Evolutionary conservation across 2,797 vertebrate genomes (phyloP), one percentile per base, ranked within the genome.

Genomic region (Ataeniobius toweri): DNA sequence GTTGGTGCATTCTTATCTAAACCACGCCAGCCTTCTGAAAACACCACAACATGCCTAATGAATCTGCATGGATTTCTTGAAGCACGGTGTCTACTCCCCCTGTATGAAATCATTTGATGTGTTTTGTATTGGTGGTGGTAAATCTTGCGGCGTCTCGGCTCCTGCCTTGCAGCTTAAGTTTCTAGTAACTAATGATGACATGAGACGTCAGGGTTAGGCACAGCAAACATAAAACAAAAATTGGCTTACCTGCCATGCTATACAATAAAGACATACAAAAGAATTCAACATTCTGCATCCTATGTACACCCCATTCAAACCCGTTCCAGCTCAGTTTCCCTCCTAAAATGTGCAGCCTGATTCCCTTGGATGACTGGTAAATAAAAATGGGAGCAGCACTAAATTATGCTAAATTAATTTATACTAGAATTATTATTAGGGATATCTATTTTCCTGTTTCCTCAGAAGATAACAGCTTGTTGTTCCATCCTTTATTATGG

Each of bases 401-500:
- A 95, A 94, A 95, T 95, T 93, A 94, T 95, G 92, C 93, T 93
- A 31, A 31, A 31, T 31, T 31, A 31, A 31, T 31, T 31, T 2
- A 31, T 31, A 3, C 31, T 31, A 31, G 3, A 31, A 31, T 31
- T 31, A 31, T 31, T 94, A 93, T 88, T 89, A 88, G 93, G 93
- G 91, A 93, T 94, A 94, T 95, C 92, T 93, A 85, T 91, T 94
- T 95, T 93, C 91, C 89, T 91, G 88, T 93, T 95, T 95, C 94
- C 93, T 93, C 91, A 88, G 79, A 82, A 93, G 94, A 95, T 94
- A 94, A 86, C 87, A 73, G 90, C 72, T 71, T 92, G 83, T 93
- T 95, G 92, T 95, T 95, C 86, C 85, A 91, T 86, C 81, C 87
- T 93, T 94, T 94, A 93, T 94, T 95, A 94, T 94, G 91, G 92